Percentiles rank a stretch among this genome's conserved stretches.
phyloP scores from a whole-genome alignment of 1,140 invertebrate genomes.

The Eueides isabella region DNA sequence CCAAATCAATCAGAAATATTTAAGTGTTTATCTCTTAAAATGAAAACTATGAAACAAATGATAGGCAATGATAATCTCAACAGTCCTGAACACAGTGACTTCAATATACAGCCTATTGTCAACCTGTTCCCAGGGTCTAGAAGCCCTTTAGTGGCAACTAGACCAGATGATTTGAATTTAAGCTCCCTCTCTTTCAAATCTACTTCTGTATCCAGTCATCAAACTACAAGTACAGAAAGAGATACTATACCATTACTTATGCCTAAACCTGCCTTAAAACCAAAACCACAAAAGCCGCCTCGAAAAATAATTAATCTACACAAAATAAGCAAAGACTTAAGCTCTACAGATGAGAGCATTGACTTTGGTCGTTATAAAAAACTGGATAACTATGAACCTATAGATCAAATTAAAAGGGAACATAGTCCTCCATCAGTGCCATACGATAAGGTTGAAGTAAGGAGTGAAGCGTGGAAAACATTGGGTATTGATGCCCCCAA shows the following conservation, averaged over 20 bases:
- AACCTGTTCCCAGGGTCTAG: slow-evolving; percentile 90
- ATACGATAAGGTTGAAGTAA: slow-evolving; percentile 87
- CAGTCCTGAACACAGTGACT: slow-evolving; percentile 87
- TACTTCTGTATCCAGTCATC: slow-evolving; percentile 69
- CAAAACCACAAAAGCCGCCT: slow-evolving; percentile 86
- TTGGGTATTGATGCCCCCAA: slow-evolving; percentile 87
- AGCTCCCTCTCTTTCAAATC: slow-evolving; percentile 78
- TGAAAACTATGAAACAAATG: slow-evolving; percentile 92
- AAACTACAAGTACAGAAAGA: slow-evolving; percentile 67
- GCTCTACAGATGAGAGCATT: slow-evolving; percentile 68
- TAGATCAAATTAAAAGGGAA: slow-evolving; percentile 65
- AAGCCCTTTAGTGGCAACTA: slow-evolving; percentile 86
- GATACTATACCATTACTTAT: slow-evolving; percentile 73
- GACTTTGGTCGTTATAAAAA: slow-evolving; percentile 77
- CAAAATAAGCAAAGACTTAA: slow-evolving; percentile 74
- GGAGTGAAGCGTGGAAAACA: slow-evolving; percentile 90
- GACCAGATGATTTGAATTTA: slow-evolving; percentile 77
- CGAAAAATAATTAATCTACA: slow-evolving; percentile 83
- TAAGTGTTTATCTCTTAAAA: slow-evolving; percentile 89
- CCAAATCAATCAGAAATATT: slow-evolving; percentile 91
- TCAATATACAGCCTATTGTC: slow-evolving; percentile 87
- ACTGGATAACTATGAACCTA: slow-evolving; percentile 79
- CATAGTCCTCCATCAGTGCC: slow-evolving; percentile 72
- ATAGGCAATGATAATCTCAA: slow-evolving; percentile 86
- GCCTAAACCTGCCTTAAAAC: slow-evolving; percentile 81